phyloP scores from a whole-genome alignment of 2,797 vertebrate species.

The Diplodus puntazzo region DNA sequence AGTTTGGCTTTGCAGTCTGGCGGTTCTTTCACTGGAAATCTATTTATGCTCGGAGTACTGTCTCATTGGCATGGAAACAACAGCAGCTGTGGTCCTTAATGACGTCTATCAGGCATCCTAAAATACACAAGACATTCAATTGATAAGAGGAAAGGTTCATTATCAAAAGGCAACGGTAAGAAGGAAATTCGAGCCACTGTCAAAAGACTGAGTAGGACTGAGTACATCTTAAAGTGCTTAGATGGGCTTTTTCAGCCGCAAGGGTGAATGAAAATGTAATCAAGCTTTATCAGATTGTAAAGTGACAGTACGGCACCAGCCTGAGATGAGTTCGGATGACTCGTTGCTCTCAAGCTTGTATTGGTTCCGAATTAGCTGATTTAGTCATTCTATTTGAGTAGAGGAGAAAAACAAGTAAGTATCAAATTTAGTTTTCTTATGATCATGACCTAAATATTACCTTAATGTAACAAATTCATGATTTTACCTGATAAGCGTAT shows the following conservation, averaged over 20 bases:
- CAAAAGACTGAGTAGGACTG: neutral
- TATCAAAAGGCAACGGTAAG: neutral
- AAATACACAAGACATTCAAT: neutral
- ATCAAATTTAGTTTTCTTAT: neutral
- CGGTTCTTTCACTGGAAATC: slow-evolving; percentile 36
- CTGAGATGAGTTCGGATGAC: no score
- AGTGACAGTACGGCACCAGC: neutral
- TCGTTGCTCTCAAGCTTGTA: neutral
- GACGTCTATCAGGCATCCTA: neutral
- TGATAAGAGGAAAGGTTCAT: neutral
- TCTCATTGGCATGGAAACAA: slow-evolving; percentile 29
- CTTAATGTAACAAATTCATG: neutral
- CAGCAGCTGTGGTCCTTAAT: slow-evolving; percentile 26
- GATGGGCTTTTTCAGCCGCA: neutral
- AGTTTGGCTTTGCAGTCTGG: slow-evolving; percentile 19
- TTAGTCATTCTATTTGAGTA: neutral
- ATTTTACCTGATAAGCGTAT: neutral
- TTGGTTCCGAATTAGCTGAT: neutral
- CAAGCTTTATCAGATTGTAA: neutral
- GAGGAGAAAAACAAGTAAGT: no score
- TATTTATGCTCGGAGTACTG: slow-evolving; percentile 28
- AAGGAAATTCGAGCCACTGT: neutral
- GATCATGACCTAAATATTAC: neutral
- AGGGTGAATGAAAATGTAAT: neutral
- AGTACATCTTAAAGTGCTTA: neutral